Evolutionary conservation across 1,140 invertebrate genomes (phyloP), one percentile per base, ranked within the genome.

Genomic region (Drosophila mojavensis): DNA sequence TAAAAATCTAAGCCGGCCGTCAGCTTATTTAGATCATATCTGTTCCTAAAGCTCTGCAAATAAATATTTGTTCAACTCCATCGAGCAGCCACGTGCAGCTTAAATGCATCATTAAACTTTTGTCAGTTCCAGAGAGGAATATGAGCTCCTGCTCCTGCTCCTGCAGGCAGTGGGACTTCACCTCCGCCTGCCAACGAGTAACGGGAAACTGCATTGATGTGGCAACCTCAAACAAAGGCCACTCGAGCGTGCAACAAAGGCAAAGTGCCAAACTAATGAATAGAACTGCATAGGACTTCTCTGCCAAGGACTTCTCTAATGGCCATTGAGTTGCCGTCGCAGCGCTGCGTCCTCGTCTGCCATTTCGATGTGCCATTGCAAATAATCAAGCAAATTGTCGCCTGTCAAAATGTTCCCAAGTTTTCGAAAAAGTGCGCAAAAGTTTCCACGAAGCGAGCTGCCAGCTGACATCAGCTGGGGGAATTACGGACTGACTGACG

Each of bases 21-120:
- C 50, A n/a, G 13, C 13, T 28, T 58, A 43, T 43, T 11, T 41
- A 26, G 20, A 43, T 28, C 9, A 17, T 26, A 13, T 33, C n/a
- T 17, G 43, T n/a, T 60, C 26, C 10, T 26, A 39, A 58, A 41
- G 54, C 26, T 39, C 11, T n/a, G 36, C 36, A 41, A 41, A 56
- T 39, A 56, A 56, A 56, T 56, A 41, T 56, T 43, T 56, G n/a
- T 41, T 58, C 20, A 48, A 68, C 43, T 62, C 59, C 33, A 60
- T 48, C 56, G 56, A 26, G 55, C 36, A 30, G 53, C 53, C 28
- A 50, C 60, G 67, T 79, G 70, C 79, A 79, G 66, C 78, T 90
- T 84, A 79, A 90, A 71, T 78, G 85, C 85, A 90, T 90, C 85
- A 90, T 90, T 90, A 90, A 90, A 86, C 85, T 88, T 89, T 89